Percentiles rank a stretch among this genome's conserved stretches.
These are phyloP conservation scores for Laticauda laticaudata DNA, from an alignment of 2,113 vertebrate species.

Conservation along the genomic window DNA sequence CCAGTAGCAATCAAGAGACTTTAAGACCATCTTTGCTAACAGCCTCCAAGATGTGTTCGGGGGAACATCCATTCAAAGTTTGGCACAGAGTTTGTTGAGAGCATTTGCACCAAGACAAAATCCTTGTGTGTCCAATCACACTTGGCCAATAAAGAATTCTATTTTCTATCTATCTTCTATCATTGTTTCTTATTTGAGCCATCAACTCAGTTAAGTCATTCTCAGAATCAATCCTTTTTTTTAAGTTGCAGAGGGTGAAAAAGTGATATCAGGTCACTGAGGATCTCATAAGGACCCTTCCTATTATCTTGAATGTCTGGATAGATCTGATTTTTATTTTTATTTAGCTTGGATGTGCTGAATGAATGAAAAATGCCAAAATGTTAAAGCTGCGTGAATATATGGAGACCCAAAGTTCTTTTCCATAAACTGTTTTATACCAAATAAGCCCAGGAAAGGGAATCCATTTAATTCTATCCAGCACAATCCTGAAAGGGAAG, in stretches of 20 bases:
- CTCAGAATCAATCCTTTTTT: slow-evolving; percentile 42
- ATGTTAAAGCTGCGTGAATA: not conserved
- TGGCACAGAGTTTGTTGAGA: not conserved
- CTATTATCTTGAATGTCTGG: slow-evolving; percentile 27
- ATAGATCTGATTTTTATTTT: slow-evolving; percentile 9
- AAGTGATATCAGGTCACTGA: slow-evolving; percentile 30
- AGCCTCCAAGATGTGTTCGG: not conserved
- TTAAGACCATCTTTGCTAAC: not conserved
- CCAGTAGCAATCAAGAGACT: not conserved
- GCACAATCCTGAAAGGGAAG: not conserved
- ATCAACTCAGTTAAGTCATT: not conserved
- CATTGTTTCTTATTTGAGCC: not conserved
- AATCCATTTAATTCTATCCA: slow-evolving; percentile 5
- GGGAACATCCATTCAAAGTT: not conserved
- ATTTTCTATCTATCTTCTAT: too few species aligned
- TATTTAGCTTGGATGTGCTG: not conserved
- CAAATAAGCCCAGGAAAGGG: not conserved
- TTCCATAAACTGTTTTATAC: not conserved
- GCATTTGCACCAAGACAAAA: too few species aligned
- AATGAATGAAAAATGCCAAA: not conserved
- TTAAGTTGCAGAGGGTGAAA: slow-evolving; percentile 27
- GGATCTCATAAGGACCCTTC: slow-evolving; percentile 16
- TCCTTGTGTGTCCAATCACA: too few species aligned
- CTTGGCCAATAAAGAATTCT: too few species aligned
- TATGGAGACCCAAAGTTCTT: not conserved